Evolutionary conservation across 2,113 vertebrate genomes (phyloP).

Genomic region (Apaloderma vittatum): DNA sequence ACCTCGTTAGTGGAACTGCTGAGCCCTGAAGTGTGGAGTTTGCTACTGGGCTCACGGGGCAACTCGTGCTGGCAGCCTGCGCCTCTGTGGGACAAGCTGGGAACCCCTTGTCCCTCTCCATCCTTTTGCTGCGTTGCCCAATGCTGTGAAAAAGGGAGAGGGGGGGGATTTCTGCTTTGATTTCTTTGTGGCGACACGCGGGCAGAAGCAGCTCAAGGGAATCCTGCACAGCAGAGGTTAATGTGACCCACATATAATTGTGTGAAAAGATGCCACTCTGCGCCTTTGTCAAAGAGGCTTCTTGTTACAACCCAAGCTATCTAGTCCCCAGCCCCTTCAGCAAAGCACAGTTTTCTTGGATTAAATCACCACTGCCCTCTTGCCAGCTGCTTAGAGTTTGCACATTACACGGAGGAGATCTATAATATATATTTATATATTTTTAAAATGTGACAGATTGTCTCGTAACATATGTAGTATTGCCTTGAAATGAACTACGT

Average conservation of each 20-base stretch:
- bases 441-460: conserved; percentile 72
- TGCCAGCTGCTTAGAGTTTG: conserved; percentile 78
- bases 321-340: conserved; percentile 73
- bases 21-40: not conserved
- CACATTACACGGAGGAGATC: conserved; percentile 60
- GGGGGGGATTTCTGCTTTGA: not conserved
- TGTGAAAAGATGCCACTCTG: conserved; percentile 78
- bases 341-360: conserved; percentile 74
- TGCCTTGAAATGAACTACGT: conserved; percentile 56
- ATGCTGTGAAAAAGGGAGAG: not conserved
- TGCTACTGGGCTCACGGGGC: not conserved
- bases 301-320: conserved; percentile 56
- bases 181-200: not conserved
- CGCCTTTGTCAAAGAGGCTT: conserved; percentile 76
- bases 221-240: conserved; percentile 76
- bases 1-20: not conserved
- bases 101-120: not conserved
- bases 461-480: conserved; percentile 69
- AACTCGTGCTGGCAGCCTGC: not conserved
- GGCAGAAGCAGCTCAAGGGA: conserved; percentile 51
- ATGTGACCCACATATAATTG: conserved; percentile 80
- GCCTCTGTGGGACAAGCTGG: not conserved
- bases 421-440: conserved; percentile 57
- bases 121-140: not conserved
- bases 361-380: conserved; percentile 76